phyloP scores from a whole-genome alignment of 2,113 vertebrate species.

The Forbesichthys papilliferus region DNA sequence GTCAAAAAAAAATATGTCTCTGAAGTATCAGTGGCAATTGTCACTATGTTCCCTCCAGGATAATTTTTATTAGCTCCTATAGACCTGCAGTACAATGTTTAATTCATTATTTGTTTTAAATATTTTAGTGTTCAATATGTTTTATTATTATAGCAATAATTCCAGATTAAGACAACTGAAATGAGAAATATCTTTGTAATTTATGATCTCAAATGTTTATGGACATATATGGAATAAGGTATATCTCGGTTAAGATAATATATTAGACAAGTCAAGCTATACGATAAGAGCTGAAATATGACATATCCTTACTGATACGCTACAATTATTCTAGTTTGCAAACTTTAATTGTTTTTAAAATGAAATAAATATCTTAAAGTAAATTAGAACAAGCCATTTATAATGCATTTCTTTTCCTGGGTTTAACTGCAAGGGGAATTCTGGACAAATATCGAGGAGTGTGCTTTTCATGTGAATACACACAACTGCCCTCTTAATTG shows the following conservation, averaged over 20 bases:
- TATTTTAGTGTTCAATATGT: slow-evolving; percentile 6
- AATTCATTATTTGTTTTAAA: slow-evolving; percentile 36
- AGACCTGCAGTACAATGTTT: slow-evolving; percentile 34
- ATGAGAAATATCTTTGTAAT: slow-evolving; percentile 27
- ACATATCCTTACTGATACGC: too few species aligned
- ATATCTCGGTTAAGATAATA: too few species aligned
- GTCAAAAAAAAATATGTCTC: slow-evolving; percentile 35
- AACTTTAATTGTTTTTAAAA: too few species aligned
- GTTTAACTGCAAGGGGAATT: too few species aligned
- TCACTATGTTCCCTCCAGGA: slow-evolving; percentile 38
- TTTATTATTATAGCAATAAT: slow-evolving; percentile 42
- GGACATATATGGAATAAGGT: not conserved
- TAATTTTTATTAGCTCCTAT: slow-evolving; percentile 43
- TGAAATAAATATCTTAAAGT: too few species aligned
- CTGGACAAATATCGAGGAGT: too few species aligned
- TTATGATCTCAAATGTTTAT: slow-evolving; percentile 34
- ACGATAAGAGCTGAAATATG: not conserved
- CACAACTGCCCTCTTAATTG: too few species aligned
- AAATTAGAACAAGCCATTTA: too few species aligned
- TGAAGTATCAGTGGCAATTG: slow-evolving; percentile 24
- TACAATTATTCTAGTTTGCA: too few species aligned
- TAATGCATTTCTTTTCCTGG: too few species aligned
- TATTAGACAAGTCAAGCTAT: not conserved
- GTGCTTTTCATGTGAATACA: too few species aligned
- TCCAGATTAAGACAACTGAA: slow-evolving; percentile 31